Percentiles rank a stretch among this genome's conserved stretches.
Conservation (phyloP, 2,113 vertebrate species). For the Protomyctophum bolini region DNA sequence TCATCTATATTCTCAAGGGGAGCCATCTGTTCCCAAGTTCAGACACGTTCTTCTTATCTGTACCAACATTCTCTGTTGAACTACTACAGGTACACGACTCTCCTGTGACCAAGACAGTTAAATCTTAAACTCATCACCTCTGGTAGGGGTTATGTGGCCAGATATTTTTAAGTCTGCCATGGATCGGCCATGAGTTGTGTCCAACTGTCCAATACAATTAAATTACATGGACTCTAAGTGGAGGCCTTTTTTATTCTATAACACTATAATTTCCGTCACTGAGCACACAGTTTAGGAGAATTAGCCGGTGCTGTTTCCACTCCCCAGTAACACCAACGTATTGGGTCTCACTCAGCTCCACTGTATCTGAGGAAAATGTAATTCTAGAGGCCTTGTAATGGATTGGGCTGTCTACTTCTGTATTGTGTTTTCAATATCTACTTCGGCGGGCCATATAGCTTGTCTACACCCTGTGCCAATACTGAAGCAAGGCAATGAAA, state of each 20-base stretch:
- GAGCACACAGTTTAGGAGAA: constrained; percentile 49
- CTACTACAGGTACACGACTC: constrained; percentile 16
- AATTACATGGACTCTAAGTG: constrained; percentile 12
- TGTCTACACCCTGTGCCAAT: constrained; percentile 28
- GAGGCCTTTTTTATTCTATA: constrained; percentile 18
- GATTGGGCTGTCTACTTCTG: constrained; percentile 56
- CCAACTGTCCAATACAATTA: constrained; percentile 40
- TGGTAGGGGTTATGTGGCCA: constrained; percentile 28
- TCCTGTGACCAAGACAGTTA: constrained; percentile 4
- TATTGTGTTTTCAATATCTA: constrained; percentile 61
- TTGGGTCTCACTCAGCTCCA: constrained; percentile 39
- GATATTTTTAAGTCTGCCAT: constrained; percentile 35
- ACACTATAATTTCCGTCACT: constrained; percentile 43
- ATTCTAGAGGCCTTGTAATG: constrained; percentile 65
- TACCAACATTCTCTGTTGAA: constrained; percentile 1
- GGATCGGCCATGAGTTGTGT: constrained; percentile 18
- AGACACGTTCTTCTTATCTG: neutral
- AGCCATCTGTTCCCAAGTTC: constrained; percentile 54
- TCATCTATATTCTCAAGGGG: constrained; percentile 42
- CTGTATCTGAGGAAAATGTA: constrained; percentile 60
- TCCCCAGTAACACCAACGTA: constrained; percentile 32
- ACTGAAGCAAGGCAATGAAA: constrained; percentile 30
- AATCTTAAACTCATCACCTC: constrained; percentile 16
- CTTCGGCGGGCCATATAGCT: constrained; percentile 35
- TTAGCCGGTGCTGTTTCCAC: constrained; percentile 59